Base-by-base conservation (phyloP, 2,888 invertebrate genomes). In the Scaptomyza flava region DNA sequence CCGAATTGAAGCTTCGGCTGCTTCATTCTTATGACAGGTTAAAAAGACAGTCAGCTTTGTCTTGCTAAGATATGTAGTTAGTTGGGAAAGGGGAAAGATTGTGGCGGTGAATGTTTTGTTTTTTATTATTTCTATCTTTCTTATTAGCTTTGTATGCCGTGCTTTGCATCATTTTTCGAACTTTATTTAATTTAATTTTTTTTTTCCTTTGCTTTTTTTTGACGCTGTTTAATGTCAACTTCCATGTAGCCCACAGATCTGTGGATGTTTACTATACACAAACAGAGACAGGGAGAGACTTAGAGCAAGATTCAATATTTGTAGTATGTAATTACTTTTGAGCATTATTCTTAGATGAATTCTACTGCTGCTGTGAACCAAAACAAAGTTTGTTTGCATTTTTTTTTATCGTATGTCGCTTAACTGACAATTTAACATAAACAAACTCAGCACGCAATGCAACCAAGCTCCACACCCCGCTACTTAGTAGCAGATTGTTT, bases 21-120 rank as follows among this genome's bases (percentile, higher is more conserved):
- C 31, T 36, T 68, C 63, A 79, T 76, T 83, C 79, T 68, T 70
- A 66, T 68, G 61, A 77, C 80, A 82, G 82, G 82, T 85, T 1
- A 80, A 78, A 80, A 78, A 70, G 41, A 56, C 50, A 33, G 36
- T 56, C 20, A 47, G 50, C 57, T 42, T 64, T 43, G 59, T 33
- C 27, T 36, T 27, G 30, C 57, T 59, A 46, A 56, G 48, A 47
- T 52, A 33, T 57, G 45, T 20, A 12, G 6, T 4, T 7, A 31
- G 7, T 4, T 47, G 47, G 14, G 14, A 2, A 14, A 6, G 14
- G 30, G 27, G 14, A 12, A 12, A 42, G 59, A 52, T 52, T 36
- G 41, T 30, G 34, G 17, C 45, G 45, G 47, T 46, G 59, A 73
- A 65, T 62, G 48, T 60, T 43, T 63, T 57, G 56, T 41, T 47